phyloP scores from a whole-genome alignment of 2,797 vertebrate genomes.

The Bovichtus variegatus region DNA sequence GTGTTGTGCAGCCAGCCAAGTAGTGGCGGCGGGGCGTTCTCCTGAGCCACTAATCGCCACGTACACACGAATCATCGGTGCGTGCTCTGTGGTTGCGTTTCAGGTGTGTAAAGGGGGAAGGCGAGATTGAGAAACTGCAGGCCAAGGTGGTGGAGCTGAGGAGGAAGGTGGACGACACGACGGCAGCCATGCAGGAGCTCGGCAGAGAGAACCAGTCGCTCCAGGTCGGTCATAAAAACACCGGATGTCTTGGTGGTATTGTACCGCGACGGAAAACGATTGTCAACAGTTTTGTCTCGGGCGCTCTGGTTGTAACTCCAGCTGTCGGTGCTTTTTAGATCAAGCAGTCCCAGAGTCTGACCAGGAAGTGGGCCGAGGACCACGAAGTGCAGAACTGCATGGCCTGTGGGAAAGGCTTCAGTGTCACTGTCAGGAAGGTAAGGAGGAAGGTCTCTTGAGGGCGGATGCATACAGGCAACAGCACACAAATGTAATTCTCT shows the following conservation, averaged over 20 bases:
- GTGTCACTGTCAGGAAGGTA: conserved; percentile 95
- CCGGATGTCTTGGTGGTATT: background rate
- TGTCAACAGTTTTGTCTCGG: background rate
- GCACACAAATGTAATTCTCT: background rate
- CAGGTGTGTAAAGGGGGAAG: conserved; percentile 96
- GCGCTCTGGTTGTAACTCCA: background rate
- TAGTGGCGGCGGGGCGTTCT: background rate
- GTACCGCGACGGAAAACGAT: background rate
- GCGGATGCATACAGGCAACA: no score
- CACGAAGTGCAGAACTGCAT: conserved; percentile 98
- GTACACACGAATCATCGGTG: background rate
- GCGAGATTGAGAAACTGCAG: conserved; percentile 97
- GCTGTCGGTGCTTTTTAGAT: conserved; percentile 83
- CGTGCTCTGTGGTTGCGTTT: conserved; percentile 10
- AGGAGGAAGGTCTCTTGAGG: background rate
- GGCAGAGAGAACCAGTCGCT: conserved; percentile 98
- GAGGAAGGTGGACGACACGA: conserved; percentile 96
- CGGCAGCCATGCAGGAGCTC: conserved; percentile 97
- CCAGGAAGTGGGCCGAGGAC: conserved; percentile 98
- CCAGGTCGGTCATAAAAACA: conserved; percentile 84
- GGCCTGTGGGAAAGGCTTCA: conserved; percentile 96
- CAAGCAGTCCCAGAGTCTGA: conserved; percentile 95
- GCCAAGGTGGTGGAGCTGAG: conserved; percentile 93
- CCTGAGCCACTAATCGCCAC: background rate
- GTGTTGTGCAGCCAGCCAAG: background rate